Evolutionary conservation across 2,888 invertebrate species (phyloP), one percentile per base, ranked within the genome.

Genomic region (Pseudeuparius sepicola): DNA sequence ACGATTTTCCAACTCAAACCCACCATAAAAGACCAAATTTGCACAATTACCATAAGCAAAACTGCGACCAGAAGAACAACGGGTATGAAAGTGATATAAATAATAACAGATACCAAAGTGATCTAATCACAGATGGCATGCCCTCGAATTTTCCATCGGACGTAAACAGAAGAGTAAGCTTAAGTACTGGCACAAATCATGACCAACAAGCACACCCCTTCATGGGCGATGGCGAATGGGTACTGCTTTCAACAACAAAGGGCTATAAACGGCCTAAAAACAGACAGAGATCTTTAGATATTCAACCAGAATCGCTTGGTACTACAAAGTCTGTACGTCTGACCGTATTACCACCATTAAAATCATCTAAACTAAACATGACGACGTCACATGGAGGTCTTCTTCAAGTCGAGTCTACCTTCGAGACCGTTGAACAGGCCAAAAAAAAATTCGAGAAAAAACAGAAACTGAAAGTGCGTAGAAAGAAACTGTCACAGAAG

Each of bases 141-240:
- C 68, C 72, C 1, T 54, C 70, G 1, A 65, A 71, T 47, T 72
- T 71, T 43, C 72, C 71, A 3, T 50, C 48, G 16, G 38, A 37
- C 6, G 32, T 17, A 6, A 42, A 41, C 20, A 40, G 46, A 23
- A 31, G 46, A 18, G 31, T 32, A 7, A 20, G 20, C 7, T n/a
- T 6, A 7, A n/a, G 54, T 3, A 44, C 51, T 3, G 54, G 55
- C n/a, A 47, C 51, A 3, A 47, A 48, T 16, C 24, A 45, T 4
- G 70, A 72, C 50, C 70, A 74, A 1, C 58, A 64, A 3, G 66
- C 69, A 2, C 70, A 77, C 54, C 79, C 80, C 1, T 66, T 71
- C 1, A 66, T 67, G 40, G 77, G 78, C 1, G 77, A 82, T 39
- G 84, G 84, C 1, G 78, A 82, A 47, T 84, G 84, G 84, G 74